A percentile compares a stretch with the other conserved stretches of the same genome.
These are phyloP conservation scores for Anolis sagrei DNA, from an alignment of 2,113 vertebrate genomes.

Conservation along the genomic window DNA sequence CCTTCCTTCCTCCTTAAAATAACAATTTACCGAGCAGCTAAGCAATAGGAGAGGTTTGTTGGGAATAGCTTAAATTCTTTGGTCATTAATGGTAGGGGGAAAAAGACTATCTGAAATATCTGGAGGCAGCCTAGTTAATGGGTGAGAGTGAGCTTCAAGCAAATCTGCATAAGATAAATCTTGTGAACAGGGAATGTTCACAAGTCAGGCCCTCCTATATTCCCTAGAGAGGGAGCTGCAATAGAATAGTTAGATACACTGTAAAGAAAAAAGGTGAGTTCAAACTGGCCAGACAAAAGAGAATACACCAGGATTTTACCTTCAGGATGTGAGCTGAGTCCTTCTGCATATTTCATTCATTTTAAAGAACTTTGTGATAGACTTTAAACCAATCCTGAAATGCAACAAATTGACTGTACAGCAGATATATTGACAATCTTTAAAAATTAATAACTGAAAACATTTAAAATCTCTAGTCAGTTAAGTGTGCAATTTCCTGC, in stretches of 20 bases:
- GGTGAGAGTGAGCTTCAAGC: neutral
- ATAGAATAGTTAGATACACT: neutral
- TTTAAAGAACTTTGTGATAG: neutral
- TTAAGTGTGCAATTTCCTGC: no score
- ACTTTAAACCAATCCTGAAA: no score
- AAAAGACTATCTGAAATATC: constrained; percentile 45
- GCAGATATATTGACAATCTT: no score
- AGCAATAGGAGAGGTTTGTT: constrained; percentile 43
- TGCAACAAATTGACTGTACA: no score
- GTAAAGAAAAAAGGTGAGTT: neutral
- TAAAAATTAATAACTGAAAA: no score
- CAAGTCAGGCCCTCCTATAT: constrained; percentile 20
- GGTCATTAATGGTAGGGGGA: constrained; percentile 37
- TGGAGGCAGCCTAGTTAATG: constrained; percentile 43
- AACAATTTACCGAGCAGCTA: constrained; percentile 29
- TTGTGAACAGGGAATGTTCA: constrained; percentile 22
- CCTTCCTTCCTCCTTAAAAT: constrained; percentile 18
- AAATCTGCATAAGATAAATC: neutral
- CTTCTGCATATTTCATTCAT: neutral
- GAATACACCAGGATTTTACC: neutral
- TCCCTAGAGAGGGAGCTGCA: neutral
- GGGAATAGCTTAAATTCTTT: constrained; percentile 40
- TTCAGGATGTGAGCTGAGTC: neutral
- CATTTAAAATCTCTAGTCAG: no score
- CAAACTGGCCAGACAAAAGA: neutral